Evolutionary conservation across 1,140 invertebrate genomes (phyloP), one percentile per base, ranked within the genome.

Genomic region (Sycophila sp.): DNA sequence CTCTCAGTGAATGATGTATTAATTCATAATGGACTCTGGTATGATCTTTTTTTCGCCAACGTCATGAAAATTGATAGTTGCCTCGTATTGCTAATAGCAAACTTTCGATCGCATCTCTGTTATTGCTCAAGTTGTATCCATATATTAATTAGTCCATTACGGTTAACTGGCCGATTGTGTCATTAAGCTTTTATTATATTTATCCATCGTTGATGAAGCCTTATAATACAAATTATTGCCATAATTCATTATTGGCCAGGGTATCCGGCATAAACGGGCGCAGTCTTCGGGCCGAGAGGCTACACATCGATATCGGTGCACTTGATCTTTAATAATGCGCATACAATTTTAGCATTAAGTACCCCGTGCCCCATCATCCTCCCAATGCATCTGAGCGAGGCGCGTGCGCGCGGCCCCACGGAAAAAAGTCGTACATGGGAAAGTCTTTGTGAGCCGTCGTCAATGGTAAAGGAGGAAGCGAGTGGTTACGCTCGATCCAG

Each of bases 401-500:
- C 26, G 28, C 24, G 34, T 11, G 7, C 24, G 15, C 32, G 19
- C 8, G 6, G 24, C 6, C 30, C 6, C 15, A 26, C 7, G 32
- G 19, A 60, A 69, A 69, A 59, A 51, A 69, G 22, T 49, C 42
- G 42, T 15, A 28, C 56, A 51, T 62, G 58, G 47, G 34, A 69
- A 69, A 67, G 56, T 53, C 47, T 62, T 69, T 53, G 24, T 62
- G 36, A 45, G 56, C 36, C 6, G 51, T 13, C 56, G 36, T 53
- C 22, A 53, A 42, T 32, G 36, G 59, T 15, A 19, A n/a, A 63
- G 26, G 28, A 55, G 68, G 56, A 69, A 62, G 58, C 67, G 26
- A 62, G 34, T 24, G 67, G 67, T 53, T 45, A 36, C 49, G 55
- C 40, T 58, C 42, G 69, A 58, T 69, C 45, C 60, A 56, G 40